Evolutionary conservation across 1,140 invertebrate species (phyloP), one percentile per base, ranked within the genome.

Genomic region (Scylla paramamosain): DNA sequence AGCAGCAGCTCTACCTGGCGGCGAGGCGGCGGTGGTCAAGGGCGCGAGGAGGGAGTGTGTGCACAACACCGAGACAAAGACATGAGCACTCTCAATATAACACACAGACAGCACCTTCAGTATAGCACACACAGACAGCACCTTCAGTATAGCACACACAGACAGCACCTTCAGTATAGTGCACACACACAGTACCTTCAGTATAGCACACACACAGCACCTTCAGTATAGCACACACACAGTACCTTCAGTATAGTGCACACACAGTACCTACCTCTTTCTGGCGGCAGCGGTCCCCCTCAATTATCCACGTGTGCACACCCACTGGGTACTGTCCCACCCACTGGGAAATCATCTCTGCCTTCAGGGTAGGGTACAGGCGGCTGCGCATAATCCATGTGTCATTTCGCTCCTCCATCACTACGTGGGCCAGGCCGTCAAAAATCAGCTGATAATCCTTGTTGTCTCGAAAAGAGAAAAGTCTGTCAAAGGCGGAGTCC

Each of bases 311-410:
- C 20, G 83, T 89, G 91, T 95, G 94, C 6, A 95, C 91, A 4
- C 94, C 94, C 28, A 95, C 91, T 0, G 94, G 94, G 31, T 87
- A 95, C 39, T 92, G 52, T 1, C 91, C 91, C 0, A 32, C 28
- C 59, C 91, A 88, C n/a, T 88, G 52, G 52, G 59, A 39, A 8
- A 92, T 20, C 94, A 95, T 95, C 14, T 10, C 28, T 16, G 91
- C 94, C 25, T 31, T 45, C 10, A 95, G 84, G 6, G 32, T 39
- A 20, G 46, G n/a, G 59, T 95, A 95, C 0, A 92, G 84, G 0
- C 94, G 91, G 39, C 94, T 95, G 45, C 91, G 86, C 91, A 95
- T 92, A 7, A 93, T 32, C 94, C 94, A 95, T 7, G 91, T 89
- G 2, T 14, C 52, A 52, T 89, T 92, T 10, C 16, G 12, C 3